Evolutionary conservation across 2,888 invertebrate genomes (phyloP), one percentile per base, ranked within the genome.

Genomic region (Eubasilissa splendida): DNA sequence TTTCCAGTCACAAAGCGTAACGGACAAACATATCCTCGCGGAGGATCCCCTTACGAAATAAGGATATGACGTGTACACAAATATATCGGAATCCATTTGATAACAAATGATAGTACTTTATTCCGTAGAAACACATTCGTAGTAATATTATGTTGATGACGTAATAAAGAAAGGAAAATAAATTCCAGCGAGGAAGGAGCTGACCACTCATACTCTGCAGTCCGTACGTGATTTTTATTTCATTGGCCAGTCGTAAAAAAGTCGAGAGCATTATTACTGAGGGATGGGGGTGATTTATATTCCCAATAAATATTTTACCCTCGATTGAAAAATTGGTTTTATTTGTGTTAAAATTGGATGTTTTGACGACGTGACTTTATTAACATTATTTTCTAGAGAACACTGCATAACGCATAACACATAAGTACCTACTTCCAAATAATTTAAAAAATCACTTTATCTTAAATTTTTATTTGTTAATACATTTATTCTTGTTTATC

Each of bases 141-240:
- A 76, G 77, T 78, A 76, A 78, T 77, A 82, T 82, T 80, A 82
- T 82, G 81, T 83, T 83, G 83, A 83, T 83, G 81, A 83, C 70
- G 80, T 81, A 81, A 81, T 81, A 83, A 81, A 83, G 81, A 53
- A 73, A 65, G 77, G 77, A 79, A 79, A 79, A 83, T 81, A 68
- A 79, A 82, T 78, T 66, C 53, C 53, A 50, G 56, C 56, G 33
- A 58, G 56, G 65, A 76, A 65, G 74, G 74, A 74, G 60, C 65
- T 77, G 82, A 77, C 79, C 82, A 76, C 63, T 77, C 50, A 76
- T 73, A 59, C 70, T 59, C 42, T 59, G 76, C 68, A 59, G 50
- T 52, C 56, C 54, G 73, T 56, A 74, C 73, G 73, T 79, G 79
- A 79, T 73, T 79, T 73, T 78, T 78, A 78, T 78, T 78, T 78